These are phyloP conservation scores for Drosophila pseudoobscura DNA, from an alignment of 1,140 invertebrate genomes.

Conservation along the genomic window DNA sequence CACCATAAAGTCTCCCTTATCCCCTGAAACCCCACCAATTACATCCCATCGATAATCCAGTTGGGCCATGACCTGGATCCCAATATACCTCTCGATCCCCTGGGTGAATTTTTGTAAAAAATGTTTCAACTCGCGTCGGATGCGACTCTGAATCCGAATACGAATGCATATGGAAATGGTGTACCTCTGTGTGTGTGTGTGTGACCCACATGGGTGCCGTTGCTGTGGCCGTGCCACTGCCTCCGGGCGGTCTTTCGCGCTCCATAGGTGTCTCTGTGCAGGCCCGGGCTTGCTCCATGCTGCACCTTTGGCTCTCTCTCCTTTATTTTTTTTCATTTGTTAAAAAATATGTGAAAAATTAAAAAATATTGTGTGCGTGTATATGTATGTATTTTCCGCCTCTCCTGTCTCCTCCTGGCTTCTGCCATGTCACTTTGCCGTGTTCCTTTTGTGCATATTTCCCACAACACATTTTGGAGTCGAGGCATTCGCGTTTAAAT, in stretches of 20 bases:
- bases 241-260: conserved; percentile 52
- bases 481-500: conserved; percentile 73
- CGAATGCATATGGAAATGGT: conserved; percentile 47
- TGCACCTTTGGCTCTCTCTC: conserved; percentile 55
- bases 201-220: conserved; percentile 69
- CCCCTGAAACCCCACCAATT: too few species aligned
- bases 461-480: conserved; percentile 75
- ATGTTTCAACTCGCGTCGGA: conserved; percentile 64
- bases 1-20: too few species aligned
- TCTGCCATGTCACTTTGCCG: conserved; percentile 37
- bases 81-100: conserved; percentile 1
- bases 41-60: too few species aligned
- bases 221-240: conserved; percentile 47
- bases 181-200: background rate
- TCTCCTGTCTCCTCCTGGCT: conserved; percentile 17
- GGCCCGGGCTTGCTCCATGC: conserved; percentile 8
- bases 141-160: conserved; percentile 46
- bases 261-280: conserved; percentile 44
- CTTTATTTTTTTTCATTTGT: conserved; percentile 32
- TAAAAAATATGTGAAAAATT: conserved; percentile 73
- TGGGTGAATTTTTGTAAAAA: conserved; percentile 31
- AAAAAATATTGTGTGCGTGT: conserved; percentile 65
- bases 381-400: conserved; percentile 35
- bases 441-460: conserved; percentile 79
- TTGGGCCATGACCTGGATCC: too few species aligned